These are phyloP conservation scores for Wasmannia auropunctata DNA, from an alignment of 1,140 invertebrate species.

Conservation along the genomic window DNA sequence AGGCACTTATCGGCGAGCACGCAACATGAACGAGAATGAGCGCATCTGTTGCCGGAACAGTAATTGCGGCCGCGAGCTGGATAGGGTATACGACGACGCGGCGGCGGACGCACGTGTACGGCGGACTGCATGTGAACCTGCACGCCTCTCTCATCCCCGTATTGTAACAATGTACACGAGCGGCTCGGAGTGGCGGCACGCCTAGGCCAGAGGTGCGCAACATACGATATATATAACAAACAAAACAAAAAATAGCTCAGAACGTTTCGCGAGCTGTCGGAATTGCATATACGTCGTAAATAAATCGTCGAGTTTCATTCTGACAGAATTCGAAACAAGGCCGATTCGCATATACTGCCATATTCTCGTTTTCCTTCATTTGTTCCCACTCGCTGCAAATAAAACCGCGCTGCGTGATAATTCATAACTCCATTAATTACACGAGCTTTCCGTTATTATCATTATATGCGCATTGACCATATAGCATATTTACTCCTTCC, in stretches of 20 bases:
- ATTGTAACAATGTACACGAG: conserved; percentile 2
- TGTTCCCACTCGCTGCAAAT: neutral
- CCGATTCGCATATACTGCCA: neutral
- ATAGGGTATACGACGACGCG: conserved; percentile 25
- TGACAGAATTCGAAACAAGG: neutral
- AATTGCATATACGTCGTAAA: neutral
- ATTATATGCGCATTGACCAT: neutral
- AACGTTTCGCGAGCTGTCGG: neutral
- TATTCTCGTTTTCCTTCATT: neutral
- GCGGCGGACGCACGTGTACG: conserved; percentile 55
- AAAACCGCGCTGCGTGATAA: neutral
- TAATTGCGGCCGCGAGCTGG: conserved; percentile 57
- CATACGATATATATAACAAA: too few species aligned
- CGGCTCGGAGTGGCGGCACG: neutral
- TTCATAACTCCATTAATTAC: neutral
- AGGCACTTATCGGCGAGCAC: conserved; percentile 14
- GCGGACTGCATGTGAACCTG: conserved; percentile 35
- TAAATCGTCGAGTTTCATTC: neutral
- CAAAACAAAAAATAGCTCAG: neutral
- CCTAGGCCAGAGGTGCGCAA: conserved; percentile 12
- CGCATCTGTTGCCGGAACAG: conserved; percentile 67
- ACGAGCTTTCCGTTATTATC: neutral
- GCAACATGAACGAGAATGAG: conserved; percentile 60
- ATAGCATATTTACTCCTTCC: neutral
- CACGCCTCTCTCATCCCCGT: neutral